Percentiles rank a stretch among this genome's conserved stretches.
Evolutionary conservation across 2,113 vertebrate species (phyloP).

Genomic region (Syrrhaptes paradoxus): DNA sequence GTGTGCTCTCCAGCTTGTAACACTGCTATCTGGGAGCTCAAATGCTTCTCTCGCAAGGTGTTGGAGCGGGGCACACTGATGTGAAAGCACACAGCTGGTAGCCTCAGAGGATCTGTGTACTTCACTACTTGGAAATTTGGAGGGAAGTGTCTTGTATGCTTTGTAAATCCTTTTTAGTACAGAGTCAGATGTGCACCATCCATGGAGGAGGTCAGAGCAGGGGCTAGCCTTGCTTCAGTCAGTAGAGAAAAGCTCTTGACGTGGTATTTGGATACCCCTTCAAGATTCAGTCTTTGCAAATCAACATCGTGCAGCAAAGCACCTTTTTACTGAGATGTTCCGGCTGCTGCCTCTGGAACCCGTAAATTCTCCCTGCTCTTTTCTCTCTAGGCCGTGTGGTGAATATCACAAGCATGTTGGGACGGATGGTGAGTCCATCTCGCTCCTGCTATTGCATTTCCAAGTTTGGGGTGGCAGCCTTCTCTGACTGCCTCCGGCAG

Average conservation of each 20-base stretch:
- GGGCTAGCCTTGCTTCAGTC: background rate
- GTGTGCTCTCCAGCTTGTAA: background rate
- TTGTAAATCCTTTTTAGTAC: background rate
- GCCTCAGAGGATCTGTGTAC: background rate
- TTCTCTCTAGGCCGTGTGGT: conserved; percentile 82
- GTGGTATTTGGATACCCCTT: background rate
- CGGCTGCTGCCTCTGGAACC: background rate
- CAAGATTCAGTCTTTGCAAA: background rate
- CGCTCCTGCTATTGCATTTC: conserved; percentile 86
- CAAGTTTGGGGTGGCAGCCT: conserved; percentile 86
- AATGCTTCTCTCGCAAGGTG: background rate
- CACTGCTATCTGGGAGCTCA: background rate
- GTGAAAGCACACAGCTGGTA: background rate
- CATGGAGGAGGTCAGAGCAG: background rate
- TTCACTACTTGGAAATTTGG: background rate
- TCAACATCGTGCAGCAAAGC: background rate
- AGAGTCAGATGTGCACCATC: background rate
- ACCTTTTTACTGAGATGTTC: background rate
- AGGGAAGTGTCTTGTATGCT: background rate
- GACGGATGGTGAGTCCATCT: conserved; percentile 77
- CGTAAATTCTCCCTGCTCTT: background rate
- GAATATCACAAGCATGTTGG: conserved; percentile 84
- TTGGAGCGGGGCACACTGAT: background rate
- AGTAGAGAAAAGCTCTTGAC: background rate
- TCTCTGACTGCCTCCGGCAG: conserved; percentile 87